Percentiles rank a stretch among this genome's conserved stretches.
Conservation (phyloP, 2,888 invertebrate species). For the Trissolcus japonicus region DNA sequence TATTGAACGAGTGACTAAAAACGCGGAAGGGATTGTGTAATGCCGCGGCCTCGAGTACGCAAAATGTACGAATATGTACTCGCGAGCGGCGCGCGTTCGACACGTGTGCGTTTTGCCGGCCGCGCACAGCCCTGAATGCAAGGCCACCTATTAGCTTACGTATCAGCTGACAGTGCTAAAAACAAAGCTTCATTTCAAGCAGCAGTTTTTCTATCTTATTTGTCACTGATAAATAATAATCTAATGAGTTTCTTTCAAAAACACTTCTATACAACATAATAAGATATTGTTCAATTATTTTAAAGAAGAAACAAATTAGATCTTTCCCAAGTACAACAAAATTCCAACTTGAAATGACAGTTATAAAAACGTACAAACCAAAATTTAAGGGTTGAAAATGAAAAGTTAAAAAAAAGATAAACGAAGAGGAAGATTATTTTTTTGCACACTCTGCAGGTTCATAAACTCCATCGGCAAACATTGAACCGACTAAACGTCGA, state of each 20-base stretch:
- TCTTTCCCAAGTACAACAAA: too few species aligned
- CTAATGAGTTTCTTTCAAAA: conserved; percentile 5
- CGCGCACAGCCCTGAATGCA: conserved; percentile 57
- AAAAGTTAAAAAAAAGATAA: too few species aligned
- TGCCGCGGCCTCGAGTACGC: conserved; percentile 57
- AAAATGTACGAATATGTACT: conserved; percentile 52
- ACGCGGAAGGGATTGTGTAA: conserved; percentile 61
- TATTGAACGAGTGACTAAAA: conserved; percentile 29
- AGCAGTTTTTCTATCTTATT: conserved; percentile 46
- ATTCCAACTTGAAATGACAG: too few species aligned
- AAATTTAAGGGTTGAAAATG: too few species aligned
- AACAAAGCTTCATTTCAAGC: conserved; percentile 49
- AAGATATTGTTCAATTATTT: neutral
- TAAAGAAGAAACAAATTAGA: too few species aligned
- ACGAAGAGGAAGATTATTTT: too few species aligned
- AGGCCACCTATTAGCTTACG: conserved; percentile 58
- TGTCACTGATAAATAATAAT: conserved; percentile 10
- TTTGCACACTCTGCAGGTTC: too few species aligned
- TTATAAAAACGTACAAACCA: too few species aligned
- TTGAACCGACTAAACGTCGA: too few species aligned
- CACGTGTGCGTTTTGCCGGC: conserved; percentile 44
- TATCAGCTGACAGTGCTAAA: conserved; percentile 58
- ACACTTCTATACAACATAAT: neutral
- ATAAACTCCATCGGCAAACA: too few species aligned
- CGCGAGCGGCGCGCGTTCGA: conserved; percentile 40